phyloP scores from a whole-genome alignment of 2,797 vertebrate genomes.

The Lagocephalus sceleratus region DNA sequence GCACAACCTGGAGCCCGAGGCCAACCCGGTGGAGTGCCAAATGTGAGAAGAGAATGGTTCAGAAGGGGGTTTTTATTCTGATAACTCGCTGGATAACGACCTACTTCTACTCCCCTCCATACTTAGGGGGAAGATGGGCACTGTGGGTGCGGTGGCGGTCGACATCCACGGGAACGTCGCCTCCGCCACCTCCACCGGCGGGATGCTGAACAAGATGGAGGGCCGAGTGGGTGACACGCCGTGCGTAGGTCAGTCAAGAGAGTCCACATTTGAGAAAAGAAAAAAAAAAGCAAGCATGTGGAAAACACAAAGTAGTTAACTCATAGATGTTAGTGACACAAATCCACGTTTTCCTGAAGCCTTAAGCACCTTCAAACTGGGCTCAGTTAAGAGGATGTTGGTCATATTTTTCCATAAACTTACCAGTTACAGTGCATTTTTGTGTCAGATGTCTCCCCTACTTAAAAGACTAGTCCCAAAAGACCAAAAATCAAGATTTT shows the following conservation, averaged over 20 bases:
- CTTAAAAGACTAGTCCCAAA: no score
- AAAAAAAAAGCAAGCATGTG: no score
- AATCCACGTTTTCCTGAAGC: no score
- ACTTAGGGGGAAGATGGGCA: slow-evolving; percentile 79
- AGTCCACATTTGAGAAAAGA: neutral
- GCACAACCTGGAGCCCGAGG: slow-evolving; percentile 70
- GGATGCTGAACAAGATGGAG: slow-evolving; percentile 84
- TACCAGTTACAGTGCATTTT: no score
- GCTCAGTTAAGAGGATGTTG: no score
- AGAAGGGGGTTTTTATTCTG: no score
- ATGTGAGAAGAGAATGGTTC: slow-evolving; percentile 83
- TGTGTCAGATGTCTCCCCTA: no score
- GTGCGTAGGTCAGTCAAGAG: slow-evolving; percentile 79
- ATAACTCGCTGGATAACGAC: neutral
- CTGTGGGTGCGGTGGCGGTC: slow-evolving; percentile 84
- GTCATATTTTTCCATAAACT: no score
- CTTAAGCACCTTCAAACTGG: no score
- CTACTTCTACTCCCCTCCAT: neutral
- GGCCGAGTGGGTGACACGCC: slow-evolving; percentile 87
- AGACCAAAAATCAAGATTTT: no score
- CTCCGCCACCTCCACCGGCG: slow-evolving; percentile 84
- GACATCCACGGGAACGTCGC: slow-evolving; percentile 80
- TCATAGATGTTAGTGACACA: no score
- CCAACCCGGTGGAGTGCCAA: slow-evolving; percentile 75
- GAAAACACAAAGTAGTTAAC: no score